phyloP scores from a whole-genome alignment of 2,797 vertebrate species.

The Hoplostethus atlanticus region DNA sequence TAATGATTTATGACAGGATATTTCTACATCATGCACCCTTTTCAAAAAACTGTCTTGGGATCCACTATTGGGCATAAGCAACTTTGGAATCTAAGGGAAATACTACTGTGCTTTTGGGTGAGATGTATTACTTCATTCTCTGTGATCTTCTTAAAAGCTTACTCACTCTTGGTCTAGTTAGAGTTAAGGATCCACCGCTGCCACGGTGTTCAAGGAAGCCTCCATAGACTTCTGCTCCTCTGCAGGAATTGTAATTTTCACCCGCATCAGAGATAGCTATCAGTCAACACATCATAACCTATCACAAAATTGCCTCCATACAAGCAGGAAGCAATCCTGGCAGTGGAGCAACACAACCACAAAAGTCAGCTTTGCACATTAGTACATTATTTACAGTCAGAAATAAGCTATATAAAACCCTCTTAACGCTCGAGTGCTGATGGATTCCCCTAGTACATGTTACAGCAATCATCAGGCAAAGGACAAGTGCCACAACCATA shows the following conservation, averaged over 20 bases:
- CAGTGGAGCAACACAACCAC: conserved; percentile 51
- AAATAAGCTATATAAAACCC: conserved; percentile 64
- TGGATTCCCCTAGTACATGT: conserved; percentile 66
- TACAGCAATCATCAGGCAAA: conserved; percentile 65
- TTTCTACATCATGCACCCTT: conserved; percentile 1
- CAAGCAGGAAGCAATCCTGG: conserved; percentile 32
- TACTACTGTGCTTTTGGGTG: conserved; percentile 55
- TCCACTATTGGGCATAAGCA: background rate
- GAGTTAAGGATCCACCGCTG: conserved; percentile 55
- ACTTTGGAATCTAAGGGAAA: conserved; percentile 45
- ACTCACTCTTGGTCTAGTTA: conserved; percentile 63
- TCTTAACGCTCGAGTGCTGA: conserved; percentile 57
- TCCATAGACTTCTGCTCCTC: conserved; percentile 40
- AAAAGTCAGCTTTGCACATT: conserved; percentile 68
- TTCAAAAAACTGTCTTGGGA: conserved; percentile 1
- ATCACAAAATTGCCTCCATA: conserved; percentile 38
- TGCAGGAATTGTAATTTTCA: conserved; percentile 52
- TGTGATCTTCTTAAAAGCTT: conserved; percentile 73
- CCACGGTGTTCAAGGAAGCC: conserved; percentile 49
- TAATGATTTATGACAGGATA: background rate
- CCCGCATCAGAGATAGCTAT: conserved; percentile 44
- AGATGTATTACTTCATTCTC: conserved; percentile 65
- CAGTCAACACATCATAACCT: conserved; percentile 28
- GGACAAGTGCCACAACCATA: conserved; percentile 56
- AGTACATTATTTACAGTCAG: conserved; percentile 69